Base-by-base conservation (phyloP, 37 sponge, comb jelly and placozoan genomes). In the Bolinopsis microptera region DNA sequence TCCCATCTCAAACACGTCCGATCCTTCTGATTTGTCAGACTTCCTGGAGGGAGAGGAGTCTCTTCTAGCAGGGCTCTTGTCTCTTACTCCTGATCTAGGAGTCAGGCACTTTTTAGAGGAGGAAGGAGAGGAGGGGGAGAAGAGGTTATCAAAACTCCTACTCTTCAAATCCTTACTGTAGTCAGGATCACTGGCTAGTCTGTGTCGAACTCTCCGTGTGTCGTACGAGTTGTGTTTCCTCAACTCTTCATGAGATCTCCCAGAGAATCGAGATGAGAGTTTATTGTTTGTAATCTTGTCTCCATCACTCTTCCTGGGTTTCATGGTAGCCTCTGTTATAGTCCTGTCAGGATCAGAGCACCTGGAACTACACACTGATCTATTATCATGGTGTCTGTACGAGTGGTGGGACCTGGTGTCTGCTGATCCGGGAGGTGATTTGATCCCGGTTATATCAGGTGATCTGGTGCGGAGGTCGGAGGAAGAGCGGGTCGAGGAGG, bases 131-230 rank as follows among this genome's bases (percentile, higher is more conserved):
- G 36, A 48, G 30, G 61, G 30, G 90, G 24, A 38, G 23, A 24
- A 86, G 61, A 41, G 41, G 22, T 35, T 23, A 13, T 48, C 61
- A 13, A 18, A 48, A 13, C 61, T 48, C 61, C 61, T 5, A 48
- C 61, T 48, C 61, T 48, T 48, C 9, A 48, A 5, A 5, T 48
- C 61, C 74, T 70, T 26, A n/a, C 1, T 22, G 30, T 70, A 26
- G 21, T 77, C 80, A 1, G 80, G 80, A 35, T 77, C 80, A 32
- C 80, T 77, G 80, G 80, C 22, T 16, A 77, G 80, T 32, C 80
- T 27, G 35, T 27, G 32, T 77, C 80, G 27, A 28, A 36, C 33
- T 32, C 80, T 48, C 13, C 61, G 61, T 18, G 61, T 48, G 61
- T 48, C 61, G 13, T 18, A 48, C 61, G 61, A 48, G 61, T 48